Percentiles rank a stretch among this genome's conserved stretches.
These are phyloP conservation scores for Meriones unguiculatus DNA, from an alignment of 2,113 vertebrate genomes.

Conservation along the genomic window DNA sequence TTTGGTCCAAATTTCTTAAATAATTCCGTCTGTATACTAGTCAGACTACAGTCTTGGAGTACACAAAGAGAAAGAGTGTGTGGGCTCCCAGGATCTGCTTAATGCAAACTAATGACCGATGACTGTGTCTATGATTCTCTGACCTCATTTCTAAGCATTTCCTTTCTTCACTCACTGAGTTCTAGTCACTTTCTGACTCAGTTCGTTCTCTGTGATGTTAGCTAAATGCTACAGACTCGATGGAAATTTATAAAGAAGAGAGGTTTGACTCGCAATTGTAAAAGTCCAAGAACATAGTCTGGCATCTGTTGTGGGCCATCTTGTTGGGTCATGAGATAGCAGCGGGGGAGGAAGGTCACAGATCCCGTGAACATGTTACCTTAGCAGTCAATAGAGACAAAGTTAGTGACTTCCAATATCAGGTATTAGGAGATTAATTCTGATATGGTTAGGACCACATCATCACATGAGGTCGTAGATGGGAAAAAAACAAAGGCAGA, in stretches of 20 bases:
- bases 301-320: not conserved
- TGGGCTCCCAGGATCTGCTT: not conserved
- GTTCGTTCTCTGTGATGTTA: not conserved
- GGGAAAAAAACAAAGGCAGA: not conserved
- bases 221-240: not conserved
- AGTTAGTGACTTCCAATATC: not conserved
- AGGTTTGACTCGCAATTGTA: not conserved
- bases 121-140: not conserved
- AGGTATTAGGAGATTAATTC: not conserved
- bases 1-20: slow-evolving; percentile 78
- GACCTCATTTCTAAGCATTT: not conserved
- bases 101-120: not conserved
- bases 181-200: not conserved
- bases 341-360: not conserved
- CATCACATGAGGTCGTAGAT: not conserved
- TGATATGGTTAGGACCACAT: not conserved
- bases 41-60: slow-evolving; percentile 59
- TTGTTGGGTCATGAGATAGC: not conserved
- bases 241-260: not conserved
- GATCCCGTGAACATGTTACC: not conserved
- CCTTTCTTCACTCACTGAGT: not conserved
- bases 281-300: not conserved
- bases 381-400: not conserved
- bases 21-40: slow-evolving; percentile 61
- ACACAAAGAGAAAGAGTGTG: slow-evolving; percentile 22